phyloP scores from a whole-genome alignment of 1,140 invertebrate species.

The Cherax destructor region DNA sequence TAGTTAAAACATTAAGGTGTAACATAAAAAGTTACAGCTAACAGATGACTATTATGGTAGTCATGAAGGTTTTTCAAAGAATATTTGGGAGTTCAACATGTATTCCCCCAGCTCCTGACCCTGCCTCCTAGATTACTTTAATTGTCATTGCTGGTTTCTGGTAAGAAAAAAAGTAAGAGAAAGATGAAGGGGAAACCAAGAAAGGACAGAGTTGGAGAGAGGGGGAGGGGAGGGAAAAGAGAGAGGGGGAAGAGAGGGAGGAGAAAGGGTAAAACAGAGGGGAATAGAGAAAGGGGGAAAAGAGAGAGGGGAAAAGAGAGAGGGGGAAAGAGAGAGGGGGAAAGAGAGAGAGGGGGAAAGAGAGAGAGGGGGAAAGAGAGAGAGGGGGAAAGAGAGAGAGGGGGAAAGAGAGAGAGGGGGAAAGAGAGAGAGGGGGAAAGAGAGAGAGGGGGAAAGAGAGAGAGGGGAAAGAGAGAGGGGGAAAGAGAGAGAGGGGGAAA shows the following conservation, averaged over 20 bases:
- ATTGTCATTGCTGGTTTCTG: no score
- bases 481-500: no score
- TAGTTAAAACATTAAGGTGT: no score
- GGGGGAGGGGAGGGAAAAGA: no score
- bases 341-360: not conserved
- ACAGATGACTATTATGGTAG: no score
- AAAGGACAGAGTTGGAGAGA: not conserved
- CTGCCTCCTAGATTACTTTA: no score
- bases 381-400: not conserved
- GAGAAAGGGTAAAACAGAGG: not conserved
- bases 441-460: not conserved
- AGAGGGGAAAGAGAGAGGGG: not conserved
- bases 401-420: no score
- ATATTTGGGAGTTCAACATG: no score
- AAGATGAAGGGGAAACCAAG: not conserved
- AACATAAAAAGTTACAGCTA: no score
- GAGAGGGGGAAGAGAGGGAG: no score
- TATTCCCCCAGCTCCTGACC: no score
- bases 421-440: not conserved
- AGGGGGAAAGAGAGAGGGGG: not conserved
- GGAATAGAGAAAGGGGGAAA: not conserved
- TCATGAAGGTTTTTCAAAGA: no score
- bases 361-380: not conserved
- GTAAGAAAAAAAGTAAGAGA: not conserved
- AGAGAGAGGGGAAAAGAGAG: not conserved